Evolutionary conservation across 2,888 invertebrate species (phyloP).

Genomic region (Epirrhoe alternata): DNA sequence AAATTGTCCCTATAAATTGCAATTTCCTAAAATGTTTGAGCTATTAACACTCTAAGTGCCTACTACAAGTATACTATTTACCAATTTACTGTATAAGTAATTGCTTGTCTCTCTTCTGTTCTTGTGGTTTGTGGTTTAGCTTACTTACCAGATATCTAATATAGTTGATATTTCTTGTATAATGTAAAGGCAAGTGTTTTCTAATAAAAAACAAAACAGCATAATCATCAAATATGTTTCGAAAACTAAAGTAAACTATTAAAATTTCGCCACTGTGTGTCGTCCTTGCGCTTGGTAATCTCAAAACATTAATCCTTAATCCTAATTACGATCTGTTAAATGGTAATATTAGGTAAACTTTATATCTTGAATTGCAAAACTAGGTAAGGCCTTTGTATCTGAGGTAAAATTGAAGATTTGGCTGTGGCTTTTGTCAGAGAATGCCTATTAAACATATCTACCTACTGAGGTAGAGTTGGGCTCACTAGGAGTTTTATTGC

Average conservation of each 20-base stretch:
- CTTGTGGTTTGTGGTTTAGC: constrained; percentile 3
- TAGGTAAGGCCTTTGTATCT: background rate
- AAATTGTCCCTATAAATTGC: too few relatives aligned
- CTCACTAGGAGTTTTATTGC: too few relatives aligned
- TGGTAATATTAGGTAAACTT: constrained; percentile 32
- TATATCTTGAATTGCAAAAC: constrained; percentile 15
- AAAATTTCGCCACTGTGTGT: constrained; percentile 19
- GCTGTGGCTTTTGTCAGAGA: background rate
- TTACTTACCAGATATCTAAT: background rate
- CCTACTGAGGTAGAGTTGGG: background rate
- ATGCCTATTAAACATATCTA: background rate
- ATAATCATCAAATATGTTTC: constrained; percentile 23
- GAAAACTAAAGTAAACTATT: constrained; percentile 21
- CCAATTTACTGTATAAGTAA: background rate
- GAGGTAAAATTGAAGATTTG: background rate
- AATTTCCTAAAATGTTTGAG: too few relatives aligned
- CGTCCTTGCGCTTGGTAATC: constrained; percentile 39
- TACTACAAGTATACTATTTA: background rate
- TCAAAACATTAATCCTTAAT: constrained; percentile 48
- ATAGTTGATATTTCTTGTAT: background rate
- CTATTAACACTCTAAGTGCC: too few relatives aligned
- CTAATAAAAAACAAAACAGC: background rate
- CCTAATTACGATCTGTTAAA: constrained; percentile 45
- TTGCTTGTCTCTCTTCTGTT: constrained; percentile 4
- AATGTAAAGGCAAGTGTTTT: too few relatives aligned